Base-by-base conservation (phyloP, 2,888 invertebrate species). In the Caenorhabditis plicata region DNA sequence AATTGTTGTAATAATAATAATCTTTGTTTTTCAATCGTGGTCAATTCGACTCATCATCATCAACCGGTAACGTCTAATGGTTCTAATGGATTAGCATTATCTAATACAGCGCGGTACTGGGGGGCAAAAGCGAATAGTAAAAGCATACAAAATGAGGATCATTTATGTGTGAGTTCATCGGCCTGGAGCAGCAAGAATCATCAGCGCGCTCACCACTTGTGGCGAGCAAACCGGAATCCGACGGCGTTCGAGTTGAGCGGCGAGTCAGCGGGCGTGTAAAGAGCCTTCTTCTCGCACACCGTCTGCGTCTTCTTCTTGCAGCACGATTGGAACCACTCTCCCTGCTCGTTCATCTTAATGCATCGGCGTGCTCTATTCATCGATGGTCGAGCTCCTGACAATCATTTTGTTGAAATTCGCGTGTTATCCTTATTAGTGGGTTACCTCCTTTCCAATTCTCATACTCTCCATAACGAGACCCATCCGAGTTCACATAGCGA, bases 321-420 rank as follows among this genome's bases (percentile, higher is more conserved):
- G 67, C 78, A 78, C 19, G 71, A 74, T 53, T 78, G 78, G 68
- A 78, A 70, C 78, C 78, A 78, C 15, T 74, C 64, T 36, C 74
- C 74, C 44, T 71, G 65, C n/a, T 39, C 29, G 42, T 69, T 68
- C 57, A 78, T 62, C 58, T 78, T 78, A 53, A 74, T 72, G 60
- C 78, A 78, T 23, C 76, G 70, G 29, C 71, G 66, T 26, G 75
- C 78, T 27, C 65, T 56, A 65, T 78, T 72, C 71, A 73, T 70
- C 36, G 70, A 58, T 17, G 78, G 78, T 29, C 70, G n/a, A n/a
- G n/a, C n/a, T n/a, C n/a, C n/a, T n/a, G n/a, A n/a, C n/a, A n/a
- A n/a, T n/a, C n/a, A n/a, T n/a, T n/a, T n/a, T n/a, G n/a, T n/a
- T n/a, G n/a, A n/a, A n/a, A n/a, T n/a, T n/a, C n/a, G n/a, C n/a